These are phyloP conservation scores for Eira barbara DNA, from an alignment of 2,113 vertebrate genomes.

Conservation along the genomic window DNA sequence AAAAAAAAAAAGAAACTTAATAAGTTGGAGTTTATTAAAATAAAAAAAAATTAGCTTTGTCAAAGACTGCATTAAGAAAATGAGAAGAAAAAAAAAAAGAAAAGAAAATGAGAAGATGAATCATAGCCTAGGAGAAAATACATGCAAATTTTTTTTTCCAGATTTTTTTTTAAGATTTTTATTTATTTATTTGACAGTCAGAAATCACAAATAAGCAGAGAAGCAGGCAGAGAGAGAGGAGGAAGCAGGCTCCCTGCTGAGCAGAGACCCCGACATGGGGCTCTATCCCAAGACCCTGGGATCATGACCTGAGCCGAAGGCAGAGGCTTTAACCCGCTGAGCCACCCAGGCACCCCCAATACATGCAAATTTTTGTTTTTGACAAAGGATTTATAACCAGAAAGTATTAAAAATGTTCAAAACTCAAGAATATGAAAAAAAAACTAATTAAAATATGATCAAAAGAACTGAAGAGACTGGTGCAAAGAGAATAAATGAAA, in stretches of 20 bases:
- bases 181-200: too few relatives aligned
- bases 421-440: neutral
- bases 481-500: neutral
- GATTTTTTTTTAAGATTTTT: too few relatives aligned
- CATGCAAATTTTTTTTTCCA: neutral
- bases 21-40: neutral
- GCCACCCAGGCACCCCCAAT: too few relatives aligned
- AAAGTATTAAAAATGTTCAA: neutral
- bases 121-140: neutral
- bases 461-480: neutral
- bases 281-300: too few relatives aligned
- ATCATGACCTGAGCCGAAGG: too few relatives aligned
- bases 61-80: neutral
- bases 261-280: too few relatives aligned
- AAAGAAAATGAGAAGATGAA: neutral
- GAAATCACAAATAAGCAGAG: too few relatives aligned
- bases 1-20: neutral
- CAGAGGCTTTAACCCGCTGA: too few relatives aligned
- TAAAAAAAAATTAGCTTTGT: neutral
- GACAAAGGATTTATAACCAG: neutral
- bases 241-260: too few relatives aligned
- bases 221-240: too few relatives aligned
- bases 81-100: neutral
- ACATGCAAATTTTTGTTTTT: neutral
- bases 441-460: neutral